A percentile compares a stretch with the other conserved stretches of the same genome.
phyloP scores from a whole-genome alignment of 2,113 vertebrate genomes.

The Brachionichthys hirsutus region DNA sequence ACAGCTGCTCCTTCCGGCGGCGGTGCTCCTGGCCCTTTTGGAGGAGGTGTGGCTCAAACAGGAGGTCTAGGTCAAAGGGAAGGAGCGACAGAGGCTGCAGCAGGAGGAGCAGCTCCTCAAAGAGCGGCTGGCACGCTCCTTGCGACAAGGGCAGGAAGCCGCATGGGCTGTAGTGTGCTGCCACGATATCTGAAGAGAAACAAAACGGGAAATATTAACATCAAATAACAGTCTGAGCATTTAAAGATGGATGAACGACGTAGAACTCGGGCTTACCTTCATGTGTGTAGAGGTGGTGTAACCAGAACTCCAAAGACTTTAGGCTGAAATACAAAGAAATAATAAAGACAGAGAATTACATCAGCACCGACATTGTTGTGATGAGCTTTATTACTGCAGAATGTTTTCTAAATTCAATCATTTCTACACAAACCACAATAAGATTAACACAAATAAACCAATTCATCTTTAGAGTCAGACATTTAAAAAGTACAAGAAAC shows the following conservation, averaged over 20 bases:
- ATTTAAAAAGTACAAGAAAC: too few relatives aligned
- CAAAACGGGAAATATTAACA: background rate
- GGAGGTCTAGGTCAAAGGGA: conserved; percentile 92
- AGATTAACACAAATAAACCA: too few relatives aligned
- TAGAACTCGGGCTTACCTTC: conserved; percentile 82
- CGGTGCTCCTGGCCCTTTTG: conserved; percentile 88
- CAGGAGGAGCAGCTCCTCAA: conserved; percentile 91
- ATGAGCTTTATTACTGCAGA: too few relatives aligned
- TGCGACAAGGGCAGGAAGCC: conserved; percentile 90
- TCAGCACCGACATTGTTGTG: too few relatives aligned
- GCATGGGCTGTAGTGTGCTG: conserved; percentile 87
- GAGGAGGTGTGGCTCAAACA: conserved; percentile 89
- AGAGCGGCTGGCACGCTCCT: conserved; percentile 84
- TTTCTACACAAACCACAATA: too few relatives aligned
- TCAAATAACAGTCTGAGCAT: background rate
- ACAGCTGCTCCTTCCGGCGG: conserved; percentile 89
- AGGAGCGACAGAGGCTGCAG: conserved; percentile 94
- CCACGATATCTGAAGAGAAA: conserved; percentile 83
- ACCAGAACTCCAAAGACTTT: conserved; percentile 96
- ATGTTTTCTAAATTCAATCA: too few relatives aligned
- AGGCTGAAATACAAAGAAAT: conserved; percentile 76
- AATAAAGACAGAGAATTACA: too few relatives aligned
- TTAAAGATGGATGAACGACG: background rate
- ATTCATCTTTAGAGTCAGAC: too few relatives aligned
- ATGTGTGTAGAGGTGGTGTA: conserved; percentile 92